phyloP scores from a whole-genome alignment of 2,888 invertebrate species.

The Drosophila imparisetae region DNA sequence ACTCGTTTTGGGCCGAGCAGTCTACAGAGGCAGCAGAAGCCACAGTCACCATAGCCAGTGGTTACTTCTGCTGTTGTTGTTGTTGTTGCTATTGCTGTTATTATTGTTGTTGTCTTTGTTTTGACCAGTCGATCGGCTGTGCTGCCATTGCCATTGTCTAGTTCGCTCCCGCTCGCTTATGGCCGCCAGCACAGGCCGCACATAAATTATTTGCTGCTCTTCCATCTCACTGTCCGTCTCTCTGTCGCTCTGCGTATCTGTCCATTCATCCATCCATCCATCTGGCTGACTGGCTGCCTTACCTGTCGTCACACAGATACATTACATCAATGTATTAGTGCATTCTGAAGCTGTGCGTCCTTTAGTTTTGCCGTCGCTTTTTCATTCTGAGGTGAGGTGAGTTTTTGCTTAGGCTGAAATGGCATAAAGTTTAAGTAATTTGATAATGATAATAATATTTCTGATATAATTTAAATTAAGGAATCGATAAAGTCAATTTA shows the following conservation, averaged over 20 bases:
- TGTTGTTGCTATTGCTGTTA: slow-evolving; percentile 25
- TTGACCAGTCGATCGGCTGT: slow-evolving; percentile 72
- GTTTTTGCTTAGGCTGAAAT: background rate
- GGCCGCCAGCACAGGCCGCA: slow-evolving; percentile 62
- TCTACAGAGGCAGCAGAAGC: slow-evolving; percentile 43
- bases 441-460: background rate
- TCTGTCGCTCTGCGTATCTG: slow-evolving; percentile 21
- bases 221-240: slow-evolving; percentile 36
- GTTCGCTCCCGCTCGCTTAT: slow-evolving; percentile 52
- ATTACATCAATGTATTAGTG: slow-evolving; percentile 32
- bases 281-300: slow-evolving; percentile 43
- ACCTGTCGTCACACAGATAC: slow-evolving; percentile 63
- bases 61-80: slow-evolving; percentile 40
- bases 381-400: slow-evolving; percentile 33
- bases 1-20: slow-evolving; percentile 66
- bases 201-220: slow-evolving; percentile 62
- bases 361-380: slow-evolving; percentile 66
- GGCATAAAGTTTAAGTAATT: background rate
- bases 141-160: slow-evolving; percentile 47
- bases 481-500: background rate
- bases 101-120: slow-evolving; percentile 59
- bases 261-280: background rate
- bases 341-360: slow-evolving; percentile 29
- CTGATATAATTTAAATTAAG: background rate
- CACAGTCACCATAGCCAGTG: slow-evolving; percentile 47